Evolutionary conservation across 2,888 invertebrate genomes (phyloP), one percentile per base, ranked within the genome.

Genomic region (Cheilosia soror): DNA sequence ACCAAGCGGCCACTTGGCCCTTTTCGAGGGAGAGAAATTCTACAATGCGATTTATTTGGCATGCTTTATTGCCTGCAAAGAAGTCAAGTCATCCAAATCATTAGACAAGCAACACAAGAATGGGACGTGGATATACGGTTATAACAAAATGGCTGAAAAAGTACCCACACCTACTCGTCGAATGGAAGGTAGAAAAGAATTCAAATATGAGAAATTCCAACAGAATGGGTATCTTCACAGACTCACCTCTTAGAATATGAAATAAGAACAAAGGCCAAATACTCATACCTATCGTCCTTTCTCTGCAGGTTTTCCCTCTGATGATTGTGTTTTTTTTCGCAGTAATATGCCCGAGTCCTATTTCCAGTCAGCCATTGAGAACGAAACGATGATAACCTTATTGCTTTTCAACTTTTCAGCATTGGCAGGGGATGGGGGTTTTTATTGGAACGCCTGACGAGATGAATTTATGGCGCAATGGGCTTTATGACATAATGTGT

Each of bases 381-480:
- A 49, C 4, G 15, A 31, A 44, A 68, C 69, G 44, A 69, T 33
- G 62, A 66, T 76, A 29, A 47, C 62, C 77, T 69, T 69, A 77
- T 77, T 77, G 69, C 62, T 63, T 62, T 69, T 69, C 77, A 63
- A 58, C 66, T 57, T 76, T 76, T 58, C 58, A 58, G 51, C 60
- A 75, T 66, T 75, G 57, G 31, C 51, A 76, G 20, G 9, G 37
- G 4, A n/a, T 11, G n/a, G 31, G 1, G 44, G 3, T 37, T 51
- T 51, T 27, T 27, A 51, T 51, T 11, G 5, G 40, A 9, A 33
- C 5, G 65, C 11, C 27, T 49, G 57, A 72, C 65, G 78, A 72
- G 78, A 65, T 58, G 63, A 79, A 79, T 72, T 72, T 79, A 79
- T 79, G 65, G 65, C 63, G 65, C 71, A 72, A 51, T 72, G 65